Conservation (phyloP, 2,113 vertebrate genomes). For the Corythoichthys haematopterus region DNA sequence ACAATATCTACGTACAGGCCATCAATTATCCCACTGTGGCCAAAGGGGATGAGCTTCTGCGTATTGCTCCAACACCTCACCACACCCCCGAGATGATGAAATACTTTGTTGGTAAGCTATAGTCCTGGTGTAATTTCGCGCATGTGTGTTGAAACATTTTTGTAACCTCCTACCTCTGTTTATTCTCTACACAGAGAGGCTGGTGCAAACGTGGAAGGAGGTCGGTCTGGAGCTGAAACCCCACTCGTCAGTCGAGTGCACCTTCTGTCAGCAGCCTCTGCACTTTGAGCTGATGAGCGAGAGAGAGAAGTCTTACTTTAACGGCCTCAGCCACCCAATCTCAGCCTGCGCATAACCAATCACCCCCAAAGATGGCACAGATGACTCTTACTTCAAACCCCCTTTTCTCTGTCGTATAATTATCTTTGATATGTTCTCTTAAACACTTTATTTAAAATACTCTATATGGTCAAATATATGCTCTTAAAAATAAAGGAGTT, state of each 20-base stretch:
- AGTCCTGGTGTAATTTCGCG: background rate
- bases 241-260: conserved; percentile 87
- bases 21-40: conserved; percentile 96
- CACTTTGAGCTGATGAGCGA: conserved; percentile 95
- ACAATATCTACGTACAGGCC: conserved; percentile 95
- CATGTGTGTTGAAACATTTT: background rate
- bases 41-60: conserved; percentile 87
- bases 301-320: conserved; percentile 89
- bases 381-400: conserved; percentile 17
- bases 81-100: conserved; percentile 97
- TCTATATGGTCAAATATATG: conserved; percentile 57
- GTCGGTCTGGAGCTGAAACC: conserved; percentile 84
- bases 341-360: conserved; percentile 80
- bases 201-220: conserved; percentile 84
- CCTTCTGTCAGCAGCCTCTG: conserved; percentile 89
- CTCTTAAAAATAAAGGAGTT: conserved; percentile 8
- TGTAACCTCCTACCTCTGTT: background rate
- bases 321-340: conserved; percentile 85
- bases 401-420: conserved; percentile 57
- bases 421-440: conserved; percentile 46
- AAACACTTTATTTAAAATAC: conserved; percentile 52
- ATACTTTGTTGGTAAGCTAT: conserved; percentile 85
- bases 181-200: conserved; percentile 72
- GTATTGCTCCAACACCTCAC: conserved; percentile 92
- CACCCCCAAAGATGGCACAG: conserved; percentile 11